A percentile compares a stretch with the other conserved stretches of the same genome.
These are phyloP conservation scores for Oryzias woworae DNA, from an alignment of 2,113 vertebrate genomes.

Conservation along the genomic window DNA sequence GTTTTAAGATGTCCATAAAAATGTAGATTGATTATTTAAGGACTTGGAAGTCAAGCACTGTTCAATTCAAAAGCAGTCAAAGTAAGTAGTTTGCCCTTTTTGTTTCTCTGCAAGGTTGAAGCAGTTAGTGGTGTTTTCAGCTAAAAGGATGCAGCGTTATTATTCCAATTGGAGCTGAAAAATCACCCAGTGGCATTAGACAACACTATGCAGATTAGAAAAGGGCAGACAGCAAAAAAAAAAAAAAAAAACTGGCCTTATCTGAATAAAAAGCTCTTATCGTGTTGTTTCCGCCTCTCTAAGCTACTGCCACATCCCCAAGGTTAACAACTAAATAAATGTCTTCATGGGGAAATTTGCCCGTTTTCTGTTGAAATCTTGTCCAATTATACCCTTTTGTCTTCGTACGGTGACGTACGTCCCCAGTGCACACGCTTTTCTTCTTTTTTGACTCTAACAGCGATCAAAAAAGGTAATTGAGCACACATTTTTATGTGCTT, in stretches of 20 bases:
- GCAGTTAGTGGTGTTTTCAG: slow-evolving; percentile 63
- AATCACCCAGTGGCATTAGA: slow-evolving; percentile 54
- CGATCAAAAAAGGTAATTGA: background rate
- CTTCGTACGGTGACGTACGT: too few relatives aligned
- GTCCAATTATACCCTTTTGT: slow-evolving; percentile 22
- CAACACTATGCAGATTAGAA: slow-evolving; percentile 35
- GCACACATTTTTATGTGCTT: background rate
- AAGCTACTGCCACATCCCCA: slow-evolving; percentile 28
- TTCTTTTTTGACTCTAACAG: background rate
- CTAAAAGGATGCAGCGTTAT: slow-evolving; percentile 42
- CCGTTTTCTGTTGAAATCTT: slow-evolving; percentile 25
- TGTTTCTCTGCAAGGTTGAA: slow-evolving; percentile 47
- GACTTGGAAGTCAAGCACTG: slow-evolving; percentile 41
- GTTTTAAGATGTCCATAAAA: too few relatives aligned
- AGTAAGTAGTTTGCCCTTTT: slow-evolving; percentile 60
- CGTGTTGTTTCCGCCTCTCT: slow-evolving; percentile 45
- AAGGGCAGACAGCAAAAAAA: slow-evolving; percentile 23
- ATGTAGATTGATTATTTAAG: background rate
- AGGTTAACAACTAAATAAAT: slow-evolving; percentile 66
- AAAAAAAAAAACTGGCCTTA: slow-evolving; percentile 28
- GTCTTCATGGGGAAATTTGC: slow-evolving; percentile 46
- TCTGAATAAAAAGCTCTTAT: slow-evolving; percentile 63
- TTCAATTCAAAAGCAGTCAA: slow-evolving; percentile 27
- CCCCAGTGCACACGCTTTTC: background rate
- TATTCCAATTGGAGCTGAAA: slow-evolving; percentile 58